A percentile compares a stretch with the other conserved stretches of the same genome.
Conservation (phyloP, 2,113 vertebrate genomes). For the Notarius quadriscutis region DNA sequence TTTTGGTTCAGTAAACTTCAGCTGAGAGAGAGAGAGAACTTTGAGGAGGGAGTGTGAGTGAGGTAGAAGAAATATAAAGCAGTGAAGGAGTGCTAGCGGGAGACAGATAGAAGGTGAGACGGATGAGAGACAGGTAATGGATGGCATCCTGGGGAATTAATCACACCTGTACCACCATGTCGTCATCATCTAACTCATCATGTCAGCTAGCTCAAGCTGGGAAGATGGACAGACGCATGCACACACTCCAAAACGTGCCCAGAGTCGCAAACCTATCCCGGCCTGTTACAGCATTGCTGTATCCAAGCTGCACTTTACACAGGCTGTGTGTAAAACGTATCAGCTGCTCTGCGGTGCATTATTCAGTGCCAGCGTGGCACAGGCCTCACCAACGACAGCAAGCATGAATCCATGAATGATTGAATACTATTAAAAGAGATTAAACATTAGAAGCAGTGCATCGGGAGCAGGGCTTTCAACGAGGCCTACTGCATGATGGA, state of each 20-base stretch:
- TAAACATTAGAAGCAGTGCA: constrained; percentile 15
- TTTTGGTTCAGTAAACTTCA: constrained; percentile 28
- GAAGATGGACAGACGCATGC: neutral
- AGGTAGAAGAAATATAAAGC: neutral
- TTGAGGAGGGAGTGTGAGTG: neutral
- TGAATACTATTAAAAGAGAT: constrained; percentile 23
- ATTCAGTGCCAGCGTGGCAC: constrained; percentile 25
- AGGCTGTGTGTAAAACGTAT: constrained; percentile 34
- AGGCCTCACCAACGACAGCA: constrained; percentile 1
- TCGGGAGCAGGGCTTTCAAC: neutral
- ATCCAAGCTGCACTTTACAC: constrained; percentile 14
- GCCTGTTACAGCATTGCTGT: neutral
- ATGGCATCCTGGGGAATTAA: constrained; percentile 16
- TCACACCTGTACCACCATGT: neutral
- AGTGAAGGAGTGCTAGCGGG: neutral
- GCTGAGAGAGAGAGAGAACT: neutral
- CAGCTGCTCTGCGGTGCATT: constrained; percentile 29
- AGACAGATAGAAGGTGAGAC: neutral
- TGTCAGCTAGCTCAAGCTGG: neutral
- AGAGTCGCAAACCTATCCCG: neutral
- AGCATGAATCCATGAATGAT: constrained; percentile 35
- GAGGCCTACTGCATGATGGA: neutral
- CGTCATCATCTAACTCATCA: constrained; percentile 31
- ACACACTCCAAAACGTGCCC: neutral
- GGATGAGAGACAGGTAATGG: neutral